These are phyloP conservation scores for Macquaria ambigua DNA, from an alignment of 2,113 vertebrate species.

Conservation along the genomic window DNA sequence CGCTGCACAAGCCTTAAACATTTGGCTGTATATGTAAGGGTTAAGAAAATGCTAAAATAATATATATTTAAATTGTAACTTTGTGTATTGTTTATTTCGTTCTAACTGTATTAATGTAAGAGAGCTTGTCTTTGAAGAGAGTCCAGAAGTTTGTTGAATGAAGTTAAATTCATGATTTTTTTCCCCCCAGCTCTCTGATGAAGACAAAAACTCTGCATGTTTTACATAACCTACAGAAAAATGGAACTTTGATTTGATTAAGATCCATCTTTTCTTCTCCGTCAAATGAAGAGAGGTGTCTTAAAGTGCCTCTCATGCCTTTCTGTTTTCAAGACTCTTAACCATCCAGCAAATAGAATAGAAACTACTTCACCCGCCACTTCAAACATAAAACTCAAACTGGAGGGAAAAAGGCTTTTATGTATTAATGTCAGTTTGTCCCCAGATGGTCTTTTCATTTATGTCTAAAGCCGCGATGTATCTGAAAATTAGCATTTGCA, in stretches of 20 bases:
- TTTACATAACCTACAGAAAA: slow-evolving; percentile 58
- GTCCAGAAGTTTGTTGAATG: slow-evolving; percentile 31
- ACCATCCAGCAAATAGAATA: slow-evolving; percentile 62
- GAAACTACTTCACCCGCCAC: slow-evolving; percentile 59
- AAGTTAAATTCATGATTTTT: slow-evolving; percentile 34
- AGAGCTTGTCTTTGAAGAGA: background rate
- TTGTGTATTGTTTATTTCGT: background rate
- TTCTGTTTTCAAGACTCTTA: slow-evolving; percentile 59
- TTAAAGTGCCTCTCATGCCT: slow-evolving; percentile 72
- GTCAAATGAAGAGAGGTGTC: slow-evolving; percentile 45
- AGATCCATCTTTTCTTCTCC: slow-evolving; percentile 49
- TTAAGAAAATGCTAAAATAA: background rate
- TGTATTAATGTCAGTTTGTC: slow-evolving; percentile 64
- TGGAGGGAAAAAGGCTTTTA: slow-evolving; percentile 61
- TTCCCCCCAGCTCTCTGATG: slow-evolving; percentile 20
- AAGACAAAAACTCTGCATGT: slow-evolving; percentile 38
- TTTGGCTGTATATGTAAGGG: background rate
- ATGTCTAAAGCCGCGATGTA: slow-evolving; percentile 41
- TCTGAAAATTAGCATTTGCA: slow-evolving; percentile 69
- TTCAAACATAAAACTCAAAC: slow-evolving; percentile 59
- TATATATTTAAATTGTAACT: background rate
- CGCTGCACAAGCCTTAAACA: background rate
- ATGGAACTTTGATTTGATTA: slow-evolving; percentile 72
- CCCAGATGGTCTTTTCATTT: slow-evolving; percentile 72
- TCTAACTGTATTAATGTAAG: slow-evolving; percentile 18